These are phyloP conservation scores for Rhizomys pruinosus DNA, from an alignment of 2,113 vertebrate species.

Conservation along the genomic window DNA sequence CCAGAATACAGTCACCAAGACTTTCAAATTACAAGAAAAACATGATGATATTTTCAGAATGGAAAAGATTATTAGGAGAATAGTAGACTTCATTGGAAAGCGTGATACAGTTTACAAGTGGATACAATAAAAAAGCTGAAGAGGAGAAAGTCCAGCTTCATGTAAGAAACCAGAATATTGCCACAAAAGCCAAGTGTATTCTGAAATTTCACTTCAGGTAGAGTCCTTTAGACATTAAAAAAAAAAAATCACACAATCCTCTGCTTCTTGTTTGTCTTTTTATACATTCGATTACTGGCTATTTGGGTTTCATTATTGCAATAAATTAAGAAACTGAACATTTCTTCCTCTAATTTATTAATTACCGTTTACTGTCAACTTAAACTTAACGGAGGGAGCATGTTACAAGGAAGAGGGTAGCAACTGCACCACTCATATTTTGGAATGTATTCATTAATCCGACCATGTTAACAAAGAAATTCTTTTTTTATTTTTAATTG, in stretches of 20 bases:
- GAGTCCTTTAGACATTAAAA: constrained; percentile 45
- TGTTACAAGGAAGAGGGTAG: neutral
- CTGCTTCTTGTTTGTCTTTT: constrained; percentile 13
- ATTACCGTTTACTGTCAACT: constrained; percentile 48
- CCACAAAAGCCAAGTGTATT: constrained; percentile 52
- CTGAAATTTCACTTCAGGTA: constrained; percentile 58
- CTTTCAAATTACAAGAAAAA: constrained; percentile 43
- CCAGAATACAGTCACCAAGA: neutral
- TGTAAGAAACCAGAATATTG: constrained; percentile 28
- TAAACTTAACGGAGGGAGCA: constrained; percentile 31
- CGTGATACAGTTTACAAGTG: constrained; percentile 31
- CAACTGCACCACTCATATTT: constrained; percentile 14
- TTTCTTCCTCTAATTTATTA: constrained; percentile 38
- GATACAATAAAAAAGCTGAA: neutral
- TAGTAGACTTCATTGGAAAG: constrained; percentile 43
- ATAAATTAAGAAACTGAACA: constrained; percentile 51
- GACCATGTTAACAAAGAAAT: constrained; percentile 43
- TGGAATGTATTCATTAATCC: constrained; percentile 52
- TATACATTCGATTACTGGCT: constrained; percentile 37
- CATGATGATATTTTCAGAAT: constrained; percentile 41
- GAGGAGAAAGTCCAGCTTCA: constrained; percentile 26
- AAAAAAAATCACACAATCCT: constrained; percentile 30
- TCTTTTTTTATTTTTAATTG: constrained; percentile 53
- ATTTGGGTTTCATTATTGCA: constrained; percentile 36
- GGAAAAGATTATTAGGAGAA: constrained; percentile 42